Percentiles rank a stretch among this genome's conserved stretches.
Evolutionary conservation across 2,888 invertebrate species (phyloP).

Genomic region (Diachrysia chrysitis): DNA sequence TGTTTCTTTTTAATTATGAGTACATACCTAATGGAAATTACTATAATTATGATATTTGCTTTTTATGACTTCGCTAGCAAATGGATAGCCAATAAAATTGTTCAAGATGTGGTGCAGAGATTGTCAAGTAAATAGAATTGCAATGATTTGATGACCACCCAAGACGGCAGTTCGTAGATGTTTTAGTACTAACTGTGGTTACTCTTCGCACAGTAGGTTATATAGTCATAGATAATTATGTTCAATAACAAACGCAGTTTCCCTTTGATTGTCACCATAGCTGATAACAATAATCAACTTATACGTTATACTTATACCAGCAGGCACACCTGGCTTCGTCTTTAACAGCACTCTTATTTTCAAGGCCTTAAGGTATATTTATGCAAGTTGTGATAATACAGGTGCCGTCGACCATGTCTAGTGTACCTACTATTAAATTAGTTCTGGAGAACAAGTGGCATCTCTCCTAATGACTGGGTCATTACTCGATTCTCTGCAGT

Average conservation of each 20-base stretch:
- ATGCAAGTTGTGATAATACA: neutral
- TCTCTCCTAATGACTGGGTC: conserved; percentile 31
- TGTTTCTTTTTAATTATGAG: too few species aligned
- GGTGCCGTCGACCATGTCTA: neutral
- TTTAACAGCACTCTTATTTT: neutral
- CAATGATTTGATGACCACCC: too few species aligned
- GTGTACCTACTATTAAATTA: conserved; percentile 40
- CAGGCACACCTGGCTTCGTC: neutral
- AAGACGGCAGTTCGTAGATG: too few species aligned
- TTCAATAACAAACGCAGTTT: neutral
- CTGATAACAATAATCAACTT: neutral
- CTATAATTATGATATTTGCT: too few species aligned
- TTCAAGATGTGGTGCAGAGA: too few species aligned
- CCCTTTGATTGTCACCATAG: neutral
- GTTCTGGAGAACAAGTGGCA: conserved; percentile 32
- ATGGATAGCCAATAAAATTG: too few species aligned
- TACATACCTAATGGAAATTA: too few species aligned
- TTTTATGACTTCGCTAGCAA: too few species aligned
- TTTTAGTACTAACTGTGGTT: too few species aligned
- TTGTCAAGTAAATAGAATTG: too few species aligned
- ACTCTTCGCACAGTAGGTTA: neutral
- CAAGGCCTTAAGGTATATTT: neutral
- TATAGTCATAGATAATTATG: too few species aligned
- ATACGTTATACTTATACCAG: neutral
- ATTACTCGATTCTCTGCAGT: conserved; percentile 38